phyloP scores from a whole-genome alignment of 1,140 invertebrate species.

The Drosophila mojavensis region DNA sequence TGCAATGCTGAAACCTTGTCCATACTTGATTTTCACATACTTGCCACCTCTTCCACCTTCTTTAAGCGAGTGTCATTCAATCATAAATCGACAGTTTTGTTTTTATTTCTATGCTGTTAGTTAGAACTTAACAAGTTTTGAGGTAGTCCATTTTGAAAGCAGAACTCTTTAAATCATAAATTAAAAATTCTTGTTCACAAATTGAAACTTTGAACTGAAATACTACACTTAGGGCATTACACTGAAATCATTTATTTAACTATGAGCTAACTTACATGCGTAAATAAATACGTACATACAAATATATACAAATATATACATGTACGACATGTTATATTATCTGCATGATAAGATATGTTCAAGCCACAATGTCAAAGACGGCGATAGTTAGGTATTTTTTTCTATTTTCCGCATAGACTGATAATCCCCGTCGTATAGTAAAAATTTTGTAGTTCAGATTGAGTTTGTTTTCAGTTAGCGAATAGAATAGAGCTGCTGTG shows the following conservation, averaged over 20 bases:
- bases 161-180: too few species aligned
- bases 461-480: background rate
- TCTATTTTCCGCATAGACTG: background rate
- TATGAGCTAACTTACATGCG: background rate
- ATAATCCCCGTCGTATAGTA: background rate
- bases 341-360: conserved; percentile 24
- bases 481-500: background rate
- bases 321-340: background rate
- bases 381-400: conserved; percentile 8
- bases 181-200: too few species aligned
- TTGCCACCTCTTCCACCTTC: too few species aligned
- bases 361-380: conserved; percentile 17
- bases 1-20: too few species aligned
- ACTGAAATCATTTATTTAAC: background rate
- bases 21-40: too few species aligned
- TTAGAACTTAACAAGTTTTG: too few species aligned
- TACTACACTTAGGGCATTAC: background rate
- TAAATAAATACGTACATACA: background rate
- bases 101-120: too few species aligned
- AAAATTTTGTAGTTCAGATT: background rate
- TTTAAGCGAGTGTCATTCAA: too few species aligned
- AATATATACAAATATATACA: background rate
- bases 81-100: too few species aligned
- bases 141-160: too few species aligned
- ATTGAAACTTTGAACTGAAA: background rate